These are phyloP conservation scores for Brachyhypopomus occidentalis DNA, from an alignment of 2,113 vertebrate species.

Conservation along the genomic window DNA sequence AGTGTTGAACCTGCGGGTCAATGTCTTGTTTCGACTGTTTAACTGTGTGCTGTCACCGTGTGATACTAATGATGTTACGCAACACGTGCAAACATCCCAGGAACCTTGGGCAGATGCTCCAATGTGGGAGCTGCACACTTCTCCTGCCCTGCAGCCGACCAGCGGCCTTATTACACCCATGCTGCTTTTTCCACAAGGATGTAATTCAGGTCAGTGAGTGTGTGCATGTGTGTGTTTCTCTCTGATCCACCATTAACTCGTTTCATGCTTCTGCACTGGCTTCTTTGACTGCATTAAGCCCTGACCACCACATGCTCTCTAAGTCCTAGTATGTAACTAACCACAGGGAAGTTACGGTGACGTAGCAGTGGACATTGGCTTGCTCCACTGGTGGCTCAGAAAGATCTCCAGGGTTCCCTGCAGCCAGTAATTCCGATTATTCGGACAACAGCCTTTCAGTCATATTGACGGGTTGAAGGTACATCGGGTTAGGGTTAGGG, in stretches of 20 bases:
- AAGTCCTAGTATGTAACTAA: conserved; percentile 75
- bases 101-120: conserved; percentile 19
- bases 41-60: conserved; percentile 8
- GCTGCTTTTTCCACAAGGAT: conserved; percentile 47
- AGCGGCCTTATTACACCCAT: conserved; percentile 11
- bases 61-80: conserved; percentile 32
- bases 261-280: conserved; percentile 63
- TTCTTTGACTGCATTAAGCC: conserved; percentile 71
- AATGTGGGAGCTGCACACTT: conserved; percentile 4
- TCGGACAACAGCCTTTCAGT: conserved; percentile 65
- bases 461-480: conserved; percentile 57
- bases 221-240: conserved; percentile 26
- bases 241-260: conserved; percentile 64
- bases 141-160: conserved; percentile 8
- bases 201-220: conserved; percentile 60
- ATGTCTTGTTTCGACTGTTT: background rate
- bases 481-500: conserved; percentile 58
- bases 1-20: background rate
- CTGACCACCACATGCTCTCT: conserved; percentile 70
- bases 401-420: conserved; percentile 40
- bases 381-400: conserved; percentile 65
- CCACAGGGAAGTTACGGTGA: conserved; percentile 72
- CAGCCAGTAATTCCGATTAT: conserved; percentile 61
- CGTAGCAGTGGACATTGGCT: background rate
- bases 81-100: conserved; percentile 21